Evolutionary conservation across 2,888 invertebrate species (phyloP).

Genomic region (Cancer borealis): DNA sequence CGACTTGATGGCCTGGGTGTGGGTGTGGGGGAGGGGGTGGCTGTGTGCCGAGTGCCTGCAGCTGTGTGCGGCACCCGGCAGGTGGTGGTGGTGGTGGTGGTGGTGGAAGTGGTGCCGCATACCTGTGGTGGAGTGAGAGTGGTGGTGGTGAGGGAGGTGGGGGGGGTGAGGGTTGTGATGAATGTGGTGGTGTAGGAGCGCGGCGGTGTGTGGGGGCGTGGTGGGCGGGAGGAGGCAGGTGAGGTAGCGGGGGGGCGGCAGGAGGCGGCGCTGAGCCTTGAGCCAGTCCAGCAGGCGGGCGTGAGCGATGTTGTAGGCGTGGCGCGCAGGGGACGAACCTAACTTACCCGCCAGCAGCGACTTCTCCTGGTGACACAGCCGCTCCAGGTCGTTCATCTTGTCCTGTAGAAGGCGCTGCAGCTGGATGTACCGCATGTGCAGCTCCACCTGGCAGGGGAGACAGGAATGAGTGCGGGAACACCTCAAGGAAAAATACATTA

Average conservation of each 20-base stretch:
- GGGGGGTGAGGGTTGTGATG: constrained; percentile 48
- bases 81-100: constrained; percentile 66
- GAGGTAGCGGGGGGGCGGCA: constrained; percentile 73
- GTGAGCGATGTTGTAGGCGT: constrained; percentile 76
- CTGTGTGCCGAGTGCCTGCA: constrained; percentile 66
- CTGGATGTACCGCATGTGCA: constrained; percentile 95
- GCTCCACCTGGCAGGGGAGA: constrained; percentile 84
- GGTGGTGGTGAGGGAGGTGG: constrained; percentile 49
- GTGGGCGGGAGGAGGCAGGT: constrained; percentile 72
- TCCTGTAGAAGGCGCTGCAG: constrained; percentile 90
- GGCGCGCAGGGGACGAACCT: constrained; percentile 71
- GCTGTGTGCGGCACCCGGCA: constrained; percentile 57
- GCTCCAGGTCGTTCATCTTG: constrained; percentile 91
- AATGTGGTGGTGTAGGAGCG: constrained; percentile 30
- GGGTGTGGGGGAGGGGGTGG: constrained; percentile 61
- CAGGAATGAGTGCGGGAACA: neutral
- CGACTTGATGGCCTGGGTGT: constrained; percentile 6
- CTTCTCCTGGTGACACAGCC: constrained; percentile 89
- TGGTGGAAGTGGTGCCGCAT: constrained; percentile 63
- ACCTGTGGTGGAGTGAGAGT: constrained; percentile 46
- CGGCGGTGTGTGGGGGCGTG: constrained; percentile 44
- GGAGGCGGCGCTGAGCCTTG: constrained; percentile 76
- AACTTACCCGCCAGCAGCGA: constrained; percentile 83
- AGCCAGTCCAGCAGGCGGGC: constrained; percentile 76
- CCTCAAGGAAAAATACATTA: neutral